Percentiles rank a stretch among this genome's conserved stretches.
These are phyloP conservation scores for Rhinoraja longicauda DNA, from an alignment of 2,797 vertebrate genomes.

Conservation along the genomic window DNA sequence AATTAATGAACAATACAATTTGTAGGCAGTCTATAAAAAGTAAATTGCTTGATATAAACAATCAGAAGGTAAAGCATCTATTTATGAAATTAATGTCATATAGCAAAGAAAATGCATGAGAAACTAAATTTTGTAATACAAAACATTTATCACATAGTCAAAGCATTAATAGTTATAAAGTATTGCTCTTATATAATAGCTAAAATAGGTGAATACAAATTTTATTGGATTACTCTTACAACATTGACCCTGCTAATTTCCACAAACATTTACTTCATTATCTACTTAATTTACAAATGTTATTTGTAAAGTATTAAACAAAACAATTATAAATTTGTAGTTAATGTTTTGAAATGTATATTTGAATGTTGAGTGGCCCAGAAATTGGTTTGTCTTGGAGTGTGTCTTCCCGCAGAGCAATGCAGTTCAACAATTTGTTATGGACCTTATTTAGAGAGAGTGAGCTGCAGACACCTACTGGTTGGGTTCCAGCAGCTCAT, in stretches of 20 bases:
- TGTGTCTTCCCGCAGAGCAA: not conserved
- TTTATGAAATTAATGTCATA: not conserved
- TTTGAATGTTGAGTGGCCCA: not conserved
- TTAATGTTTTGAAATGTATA: not conserved
- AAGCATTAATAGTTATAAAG: not conserved
- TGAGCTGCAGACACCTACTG: too few species aligned
- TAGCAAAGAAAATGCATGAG: not conserved
- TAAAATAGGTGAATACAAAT: not conserved
- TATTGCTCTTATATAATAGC: not conserved
- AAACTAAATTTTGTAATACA: not conserved
- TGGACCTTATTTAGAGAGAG: not conserved
- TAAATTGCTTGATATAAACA: not conserved
- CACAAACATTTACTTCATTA: not conserved
- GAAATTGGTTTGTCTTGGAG: not conserved
- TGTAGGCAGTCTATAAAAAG: not conserved
- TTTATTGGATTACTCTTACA: not conserved
- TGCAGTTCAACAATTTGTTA: not conserved
- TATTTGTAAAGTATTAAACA: conserved; percentile 14
- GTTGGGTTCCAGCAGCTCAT: too few species aligned
- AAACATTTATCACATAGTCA: not conserved
- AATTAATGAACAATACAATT: not conserved
- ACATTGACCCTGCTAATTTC: not conserved
- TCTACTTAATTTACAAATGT: conserved; percentile 27
- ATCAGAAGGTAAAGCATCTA: not conserved
- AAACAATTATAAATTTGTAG: not conserved